Percentiles rank a stretch among this genome's conserved stretches.
Evolutionary conservation across 2,113 vertebrate species (phyloP).

Genomic region (Nyctibius bracteatus): DNA sequence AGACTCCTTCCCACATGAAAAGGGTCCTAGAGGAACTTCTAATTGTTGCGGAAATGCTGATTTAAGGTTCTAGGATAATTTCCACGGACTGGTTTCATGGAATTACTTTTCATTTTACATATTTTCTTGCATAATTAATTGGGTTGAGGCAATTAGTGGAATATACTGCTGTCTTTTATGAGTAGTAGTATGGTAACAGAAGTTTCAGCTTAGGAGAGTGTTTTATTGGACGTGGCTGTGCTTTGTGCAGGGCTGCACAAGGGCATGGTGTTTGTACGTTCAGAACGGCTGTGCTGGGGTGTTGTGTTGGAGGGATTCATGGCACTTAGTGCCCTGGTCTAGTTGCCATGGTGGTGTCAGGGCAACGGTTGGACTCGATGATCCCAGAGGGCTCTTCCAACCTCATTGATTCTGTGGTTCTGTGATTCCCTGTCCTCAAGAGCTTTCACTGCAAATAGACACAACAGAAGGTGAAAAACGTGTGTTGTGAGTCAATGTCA

Average conservation of each 20-base stretch:
- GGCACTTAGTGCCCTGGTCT: too few species aligned
- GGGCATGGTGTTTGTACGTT: neutral
- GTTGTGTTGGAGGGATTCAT: neutral
- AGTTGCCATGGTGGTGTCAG: too few species aligned
- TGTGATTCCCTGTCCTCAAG: neutral
- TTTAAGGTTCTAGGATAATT: slow-evolving; percentile 6
- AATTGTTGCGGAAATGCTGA: neutral
- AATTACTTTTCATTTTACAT: neutral
- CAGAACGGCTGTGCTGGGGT: fast-evolving
- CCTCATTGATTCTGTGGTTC: too few species aligned
- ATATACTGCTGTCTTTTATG: neutral
- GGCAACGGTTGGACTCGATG: too few species aligned
- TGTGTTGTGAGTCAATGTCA: neutral
- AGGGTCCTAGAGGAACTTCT: slow-evolving; percentile 14
- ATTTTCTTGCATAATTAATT: slow-evolving; percentile 4
- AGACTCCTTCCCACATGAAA: slow-evolving; percentile 32
- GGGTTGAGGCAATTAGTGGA: neutral
- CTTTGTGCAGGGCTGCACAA: neutral
- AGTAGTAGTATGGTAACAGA: neutral
- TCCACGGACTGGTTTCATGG: neutral
- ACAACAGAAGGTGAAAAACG: neutral
- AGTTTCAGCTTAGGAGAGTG: neutral
- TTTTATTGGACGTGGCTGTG: neutral
- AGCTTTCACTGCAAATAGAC: neutral
- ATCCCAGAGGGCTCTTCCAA: too few species aligned